A percentile compares a stretch with the other conserved stretches of the same genome.
phyloP scores from a whole-genome alignment of 2,113 vertebrate genomes.

The Diphyllodes magnificus region DNA sequence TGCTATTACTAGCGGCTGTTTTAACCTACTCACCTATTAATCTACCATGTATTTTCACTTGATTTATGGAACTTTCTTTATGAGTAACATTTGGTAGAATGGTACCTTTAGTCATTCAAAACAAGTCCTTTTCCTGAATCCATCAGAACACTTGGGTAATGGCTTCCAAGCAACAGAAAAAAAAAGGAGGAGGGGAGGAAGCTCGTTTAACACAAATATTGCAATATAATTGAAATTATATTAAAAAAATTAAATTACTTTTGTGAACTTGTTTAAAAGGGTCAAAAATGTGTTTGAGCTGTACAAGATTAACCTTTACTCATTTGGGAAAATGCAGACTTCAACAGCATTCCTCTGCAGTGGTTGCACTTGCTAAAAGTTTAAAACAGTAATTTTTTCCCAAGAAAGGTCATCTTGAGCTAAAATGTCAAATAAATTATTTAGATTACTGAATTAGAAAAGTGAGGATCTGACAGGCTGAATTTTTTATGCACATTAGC shows the following conservation, averaged over 20 bases:
- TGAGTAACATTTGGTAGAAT: constrained; percentile 7
- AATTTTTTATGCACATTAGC: constrained; percentile 88
- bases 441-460: constrained; percentile 90
- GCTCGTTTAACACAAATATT: constrained; percentile 69
- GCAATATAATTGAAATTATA: constrained; percentile 74
- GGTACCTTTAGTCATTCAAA: constrained; percentile 25
- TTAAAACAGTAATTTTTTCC: constrained; percentile 87
- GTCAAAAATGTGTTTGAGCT: constrained; percentile 74
- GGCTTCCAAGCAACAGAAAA: background rate
- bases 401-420: constrained; percentile 87
- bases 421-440: constrained; percentile 90
- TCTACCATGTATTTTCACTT: constrained; percentile 11
- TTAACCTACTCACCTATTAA: constrained; percentile 62
- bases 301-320: constrained; percentile 79
- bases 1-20: constrained; percentile 25
- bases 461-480: constrained; percentile 85
- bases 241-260: constrained; percentile 73
- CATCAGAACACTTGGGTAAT: background rate
- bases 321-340: constrained; percentile 74
- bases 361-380: constrained; percentile 84
- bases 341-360: constrained; percentile 72
- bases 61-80: constrained; percentile 33
- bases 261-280: constrained; percentile 75
- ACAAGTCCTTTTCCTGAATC: constrained; percentile 30
- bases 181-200: background rate